Conservation (phyloP, 2,113 vertebrate genomes). For the Oryzias celebensis region DNA sequence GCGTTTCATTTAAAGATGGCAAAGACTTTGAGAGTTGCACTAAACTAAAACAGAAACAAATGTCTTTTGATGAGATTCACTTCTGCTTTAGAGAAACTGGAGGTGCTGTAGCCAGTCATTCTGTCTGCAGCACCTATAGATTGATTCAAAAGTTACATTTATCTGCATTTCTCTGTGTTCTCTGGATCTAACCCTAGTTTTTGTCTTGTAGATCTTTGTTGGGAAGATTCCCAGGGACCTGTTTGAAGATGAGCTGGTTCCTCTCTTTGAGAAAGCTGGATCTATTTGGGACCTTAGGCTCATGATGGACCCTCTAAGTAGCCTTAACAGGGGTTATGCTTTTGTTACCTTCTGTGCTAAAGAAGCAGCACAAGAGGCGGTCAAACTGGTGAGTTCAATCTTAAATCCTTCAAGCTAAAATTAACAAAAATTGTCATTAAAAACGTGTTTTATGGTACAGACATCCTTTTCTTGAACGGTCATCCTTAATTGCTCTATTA, state of each 20-base stretch:
- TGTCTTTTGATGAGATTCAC: no score
- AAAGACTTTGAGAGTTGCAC: no score
- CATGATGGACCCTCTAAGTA: slow-evolving; percentile 99
- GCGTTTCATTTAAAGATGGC: neutral
- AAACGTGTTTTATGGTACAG: neutral
- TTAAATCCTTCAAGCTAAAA: no score
- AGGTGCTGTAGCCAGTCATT: no score
- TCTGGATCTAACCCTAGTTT: neutral
- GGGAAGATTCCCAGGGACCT: slow-evolving; percentile 97
- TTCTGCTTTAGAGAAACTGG: no score
- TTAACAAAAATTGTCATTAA: no score
- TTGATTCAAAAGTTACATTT: no score
- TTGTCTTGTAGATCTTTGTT: slow-evolving; percentile 86
- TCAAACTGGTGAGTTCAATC: slow-evolving; percentile 87
- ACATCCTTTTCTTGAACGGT: neutral
- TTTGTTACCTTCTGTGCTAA: slow-evolving; percentile 99
- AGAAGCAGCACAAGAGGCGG: slow-evolving; percentile 95
- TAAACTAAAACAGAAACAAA: no score
- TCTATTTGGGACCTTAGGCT: slow-evolving; percentile 96
- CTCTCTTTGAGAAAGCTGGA: slow-evolving; percentile 96
- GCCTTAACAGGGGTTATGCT: slow-evolving; percentile 96
- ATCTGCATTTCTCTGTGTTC: no score
- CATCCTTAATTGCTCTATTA: slow-evolving; percentile 1
- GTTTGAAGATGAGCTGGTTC: slow-evolving; percentile 97
- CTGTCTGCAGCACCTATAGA: no score